These are phyloP conservation scores for Larimichthys polyactis DNA, from an alignment of 2,113 vertebrate species.

Conservation along the genomic window DNA sequence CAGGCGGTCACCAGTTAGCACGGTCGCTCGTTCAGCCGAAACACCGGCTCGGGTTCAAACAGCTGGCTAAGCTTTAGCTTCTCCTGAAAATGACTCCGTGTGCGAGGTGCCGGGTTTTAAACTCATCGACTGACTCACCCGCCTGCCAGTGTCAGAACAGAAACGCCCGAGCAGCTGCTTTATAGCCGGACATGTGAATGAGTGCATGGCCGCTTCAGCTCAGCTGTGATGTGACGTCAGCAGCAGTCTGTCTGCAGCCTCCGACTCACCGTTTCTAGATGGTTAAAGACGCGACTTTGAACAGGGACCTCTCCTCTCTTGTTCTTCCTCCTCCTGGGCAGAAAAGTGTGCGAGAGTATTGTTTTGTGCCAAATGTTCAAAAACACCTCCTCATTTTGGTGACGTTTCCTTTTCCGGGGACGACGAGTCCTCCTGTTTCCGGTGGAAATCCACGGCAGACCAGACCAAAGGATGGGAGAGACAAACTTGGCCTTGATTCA, in stretches of 20 bases:
- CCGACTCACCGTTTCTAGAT: conserved; percentile 32
- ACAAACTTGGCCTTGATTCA: too few relatives aligned
- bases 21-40: too few relatives aligned
- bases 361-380: conserved; percentile 51
- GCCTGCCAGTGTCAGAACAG: not conserved
- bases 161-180: conserved; percentile 3
- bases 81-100: not conserved
- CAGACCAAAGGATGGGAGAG: too few relatives aligned
- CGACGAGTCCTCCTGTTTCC: conserved; percentile 11
- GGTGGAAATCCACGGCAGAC: not conserved
- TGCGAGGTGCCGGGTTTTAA: too few relatives aligned
- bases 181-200: not conserved
- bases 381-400: conserved; percentile 53
- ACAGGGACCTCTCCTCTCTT: not conserved
- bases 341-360: not conserved
- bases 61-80: conserved; percentile 33
- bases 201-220: not conserved
- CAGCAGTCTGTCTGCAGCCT: not conserved
- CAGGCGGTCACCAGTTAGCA: too few relatives aligned
- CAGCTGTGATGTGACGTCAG: not conserved
- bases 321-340: not conserved
- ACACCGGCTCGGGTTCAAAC: not conserved
- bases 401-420: conserved; percentile 53
- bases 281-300: not conserved
- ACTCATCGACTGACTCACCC: conserved; percentile 17